Base-by-base conservation (phyloP, 2,797 vertebrate species). In the Champsocephalus gunnari region DNA sequence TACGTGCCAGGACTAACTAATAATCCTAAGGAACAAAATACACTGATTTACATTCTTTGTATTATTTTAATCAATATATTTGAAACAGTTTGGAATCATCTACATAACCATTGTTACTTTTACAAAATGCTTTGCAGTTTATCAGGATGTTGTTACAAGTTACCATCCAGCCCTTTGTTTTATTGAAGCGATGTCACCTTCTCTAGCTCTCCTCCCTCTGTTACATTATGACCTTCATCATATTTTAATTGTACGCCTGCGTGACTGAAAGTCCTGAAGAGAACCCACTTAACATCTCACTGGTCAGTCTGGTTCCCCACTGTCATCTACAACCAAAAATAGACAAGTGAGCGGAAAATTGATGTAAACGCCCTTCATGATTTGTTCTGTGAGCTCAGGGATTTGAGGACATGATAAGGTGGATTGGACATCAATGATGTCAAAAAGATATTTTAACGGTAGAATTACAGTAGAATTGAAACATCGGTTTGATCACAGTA, bases 401-500 rank as follows among this genome's bases (percentile, higher is more conserved):
- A 77, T 73, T 17, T n/a, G 64, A 80, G 61, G 55, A 55, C 34
- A 66, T 45, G 56, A 70, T 51, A 28, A 3, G 54, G 41, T 73
- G n/a, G 24, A 63, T 3, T n/a, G 13, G 47, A 62, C 48, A 32
- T 77, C 56, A 62, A 55, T 55, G 45, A 69, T 71, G 69, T 59
- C 28, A 32, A 82, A 84, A 80, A 24, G 38, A 73, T 41, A 77
- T 45, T 41, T 68, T 24, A 79, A 82, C 55, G 57, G 69, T 49
- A 81, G 43, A 87, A 76, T 75, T 65, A 89, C 50, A 81, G 64
- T 19, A 73, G 55, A 70, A 86, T 71, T 75, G 44, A 60, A 79
- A 77, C 81, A 83, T 64, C 28, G 44, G 32, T 71, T 60, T 62
- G 72, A 75, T 85, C 75, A 89, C 80, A 78, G 67, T 65, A 89